These are phyloP conservation scores for Prionace glauca DNA, from an alignment of 2,797 vertebrate genomes.

Conservation along the genomic window DNA sequence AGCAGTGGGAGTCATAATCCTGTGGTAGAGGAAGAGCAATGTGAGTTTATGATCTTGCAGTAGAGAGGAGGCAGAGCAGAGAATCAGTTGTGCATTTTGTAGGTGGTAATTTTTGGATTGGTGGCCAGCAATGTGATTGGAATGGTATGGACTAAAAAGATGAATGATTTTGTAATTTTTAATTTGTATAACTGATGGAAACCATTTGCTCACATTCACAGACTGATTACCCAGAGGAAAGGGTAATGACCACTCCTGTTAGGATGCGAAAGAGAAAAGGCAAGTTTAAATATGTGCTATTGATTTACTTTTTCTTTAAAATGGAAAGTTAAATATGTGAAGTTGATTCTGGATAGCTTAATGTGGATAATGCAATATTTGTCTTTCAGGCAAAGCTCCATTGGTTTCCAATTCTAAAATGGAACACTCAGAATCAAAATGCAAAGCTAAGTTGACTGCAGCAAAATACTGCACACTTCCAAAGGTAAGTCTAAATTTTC, in stretches of 20 bases:
- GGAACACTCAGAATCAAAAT: conserved; percentile 44
- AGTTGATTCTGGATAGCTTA: not conserved
- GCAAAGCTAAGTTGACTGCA: conserved; percentile 30
- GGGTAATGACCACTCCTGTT: not conserved
- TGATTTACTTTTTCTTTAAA: too few species aligned
- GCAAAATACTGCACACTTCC: conserved; percentile 46
- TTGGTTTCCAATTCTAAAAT: conserved; percentile 36
- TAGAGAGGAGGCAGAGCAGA: not conserved
- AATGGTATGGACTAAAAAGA: not conserved
- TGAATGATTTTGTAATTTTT: not conserved
- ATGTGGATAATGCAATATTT: not conserved
- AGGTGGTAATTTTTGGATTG: not conserved
- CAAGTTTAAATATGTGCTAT: conserved; percentile 13
- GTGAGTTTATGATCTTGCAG: not conserved
- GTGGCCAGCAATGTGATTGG: not conserved
- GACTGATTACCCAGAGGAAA: not conserved
- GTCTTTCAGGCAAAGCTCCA: not conserved
- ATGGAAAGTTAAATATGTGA: conserved; percentile 47
- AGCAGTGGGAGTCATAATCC: not conserved
- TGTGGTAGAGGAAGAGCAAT: not conserved
- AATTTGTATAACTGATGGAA: not conserved
- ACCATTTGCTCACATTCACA: not conserved
- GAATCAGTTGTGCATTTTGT: not conserved
- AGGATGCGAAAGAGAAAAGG: conserved; percentile 50
- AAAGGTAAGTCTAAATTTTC: conserved; percentile 46